phyloP scores from a whole-genome alignment of 2,797 vertebrate genomes.

The Novumbra hubbsi region DNA sequence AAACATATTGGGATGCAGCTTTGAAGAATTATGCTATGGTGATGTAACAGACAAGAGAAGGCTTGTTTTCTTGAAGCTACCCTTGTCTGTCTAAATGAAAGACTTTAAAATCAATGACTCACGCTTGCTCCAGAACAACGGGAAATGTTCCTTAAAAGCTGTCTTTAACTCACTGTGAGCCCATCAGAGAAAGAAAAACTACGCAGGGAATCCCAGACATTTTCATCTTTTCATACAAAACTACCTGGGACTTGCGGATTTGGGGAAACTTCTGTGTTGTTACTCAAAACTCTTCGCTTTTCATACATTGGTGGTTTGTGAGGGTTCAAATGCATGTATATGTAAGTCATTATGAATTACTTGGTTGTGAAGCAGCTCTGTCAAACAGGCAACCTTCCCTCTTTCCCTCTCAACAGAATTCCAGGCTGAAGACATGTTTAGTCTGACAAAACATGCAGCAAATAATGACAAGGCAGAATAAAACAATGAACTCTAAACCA shows the following conservation, averaged over 20 bases:
- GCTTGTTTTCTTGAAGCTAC: no score
- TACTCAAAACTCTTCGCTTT: slow-evolving; percentile 54
- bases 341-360: slow-evolving; percentile 38
- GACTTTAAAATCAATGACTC: not conserved
- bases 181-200: slow-evolving; percentile 4
- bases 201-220: slow-evolving; percentile 36
- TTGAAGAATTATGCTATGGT: no score
- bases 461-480: slow-evolving; percentile 49
- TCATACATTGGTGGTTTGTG: slow-evolving; percentile 32
- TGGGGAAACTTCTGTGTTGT: slow-evolving; percentile 59
- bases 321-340: not conserved
- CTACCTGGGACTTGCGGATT: slow-evolving; percentile 51
- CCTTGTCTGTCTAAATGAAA: no score
- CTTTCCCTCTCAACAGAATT: slow-evolving; percentile 41
- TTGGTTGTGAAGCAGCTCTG: slow-evolving; percentile 20
- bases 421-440: slow-evolving; percentile 60
- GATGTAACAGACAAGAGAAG: no score
- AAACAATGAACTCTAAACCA: slow-evolving; percentile 35
- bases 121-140: not conserved
- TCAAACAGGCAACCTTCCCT: not conserved
- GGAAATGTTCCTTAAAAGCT: not conserved
- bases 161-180: not conserved
- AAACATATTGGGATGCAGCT: no score
- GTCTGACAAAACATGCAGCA: slow-evolving; percentile 47
- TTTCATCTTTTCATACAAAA: slow-evolving; percentile 40